Evolutionary conservation across 2,797 vertebrate genomes (phyloP), one percentile per base, ranked within the genome.

Genomic region (Yasuhikotakia modesta): DNA sequence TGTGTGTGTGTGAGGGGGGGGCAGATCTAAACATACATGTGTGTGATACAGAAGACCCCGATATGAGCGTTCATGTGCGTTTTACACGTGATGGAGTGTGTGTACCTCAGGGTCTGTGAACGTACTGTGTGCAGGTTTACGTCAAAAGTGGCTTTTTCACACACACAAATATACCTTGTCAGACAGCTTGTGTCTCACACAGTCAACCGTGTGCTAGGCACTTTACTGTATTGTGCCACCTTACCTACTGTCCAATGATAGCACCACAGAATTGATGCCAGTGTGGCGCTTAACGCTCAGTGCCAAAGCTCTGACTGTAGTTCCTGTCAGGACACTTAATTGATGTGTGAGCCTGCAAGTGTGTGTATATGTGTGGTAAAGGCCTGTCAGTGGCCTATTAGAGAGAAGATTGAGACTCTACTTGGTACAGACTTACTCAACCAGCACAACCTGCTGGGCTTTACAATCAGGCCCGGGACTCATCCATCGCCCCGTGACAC

Each of bases 331-430:
- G 79, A 81, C 76, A 79, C 45, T 74, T 82, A 84, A 82, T 84
- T 84, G 82, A 81, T 84, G 81, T 55, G 83, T 77, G 64, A 68
- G 61, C 70, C 73, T 14, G 53, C 68, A 58, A 78, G 80, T 81
- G 69, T 81, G 73, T 72, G 82, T 66, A 71, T 79, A 77, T 78
- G 78, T 81, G 84, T 79, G 79, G 79, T 71, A 82, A 81, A 75
- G 87, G 83, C 91, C 92, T 94, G 94, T 94, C 94, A 94, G 87
- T 89, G 91, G 87, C 92, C 94, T 92, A 93, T 94, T 94, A 94
- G 85, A 90, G 82, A 78, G 83, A 95, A 95, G 96, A 97, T 95
- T 94, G 96, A 97, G 95, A 95, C 94, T 93, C 95, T 90, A 83
- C 92, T 94, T 92, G 92, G 92, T 92, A 85, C 85, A 91, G 92